Base-by-base conservation (phyloP, 2,113 vertebrate species). In the Pterophyllum scalare region DNA sequence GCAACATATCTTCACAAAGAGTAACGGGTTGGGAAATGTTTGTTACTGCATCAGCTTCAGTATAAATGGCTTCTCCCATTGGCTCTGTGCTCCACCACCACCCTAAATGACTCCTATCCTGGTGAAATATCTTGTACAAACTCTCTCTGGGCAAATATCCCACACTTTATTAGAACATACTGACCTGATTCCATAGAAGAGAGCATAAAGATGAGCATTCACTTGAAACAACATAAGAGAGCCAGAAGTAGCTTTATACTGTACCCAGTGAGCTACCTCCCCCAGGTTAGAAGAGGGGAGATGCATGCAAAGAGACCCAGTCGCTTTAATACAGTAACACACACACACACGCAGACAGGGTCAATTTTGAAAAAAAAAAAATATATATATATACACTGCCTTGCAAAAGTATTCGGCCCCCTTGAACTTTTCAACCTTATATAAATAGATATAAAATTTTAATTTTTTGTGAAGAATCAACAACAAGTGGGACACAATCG, bases 71-170 rank as follows among this genome's bases (percentile, higher is more conserved):
- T 31, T 75, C 58, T 91, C 85, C 80, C 67, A 89, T 87, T 89
- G 91, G 88, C 52, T 83, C 56, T 12, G 75, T 28, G 60, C 70
- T 77, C 43, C 62, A 77, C 87, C 88, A 54, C 87, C 82, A 79
- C 76, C 61, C 60, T 61, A 38, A 67, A 64, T 62, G 54, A 57
- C 19, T 35, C 72, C 75, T 60, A 20, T 74, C 70, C 79, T 81
- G 74, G 61, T 67, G 82, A 84, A 84, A 82, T 65, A 77, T 82
- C 0, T 1, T 31, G 83, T 85, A 83, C 57, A 91, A 88, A 82
- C 81, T 60, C 86, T 86, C 85, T 33, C 77, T 62, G 79, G 90
- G 81, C 43, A 92, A 92, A 91, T 84, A 90, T 84, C 80, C 77
- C 75, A 54, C 0, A 54, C 46, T 54, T n/a, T 80, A 82, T 72